These are phyloP conservation scores for Stichodactyla helianthus DNA, from an alignment of 64 coral and sea anemone species.

Conservation along the genomic window DNA sequence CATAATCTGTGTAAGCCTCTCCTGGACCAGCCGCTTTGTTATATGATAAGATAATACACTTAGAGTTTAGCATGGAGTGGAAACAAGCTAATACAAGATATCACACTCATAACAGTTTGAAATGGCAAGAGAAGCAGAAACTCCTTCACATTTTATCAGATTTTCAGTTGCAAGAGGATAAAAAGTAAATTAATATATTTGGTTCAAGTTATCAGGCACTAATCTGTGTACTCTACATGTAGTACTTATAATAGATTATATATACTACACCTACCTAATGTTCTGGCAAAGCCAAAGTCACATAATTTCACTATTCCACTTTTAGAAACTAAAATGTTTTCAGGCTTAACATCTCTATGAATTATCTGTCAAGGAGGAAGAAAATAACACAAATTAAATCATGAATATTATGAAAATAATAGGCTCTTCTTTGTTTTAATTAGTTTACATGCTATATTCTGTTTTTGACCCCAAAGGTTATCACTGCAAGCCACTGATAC, in stretches of 20 bases:
- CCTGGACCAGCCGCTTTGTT: constrained; percentile 76
- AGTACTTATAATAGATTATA: background rate
- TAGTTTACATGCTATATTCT: too few relatives aligned
- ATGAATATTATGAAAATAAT: too few relatives aligned
- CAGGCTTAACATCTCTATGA: constrained; percentile 98
- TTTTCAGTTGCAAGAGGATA: too few relatives aligned
- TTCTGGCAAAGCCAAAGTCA: constrained; percentile 99
- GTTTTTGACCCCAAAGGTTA: background rate
- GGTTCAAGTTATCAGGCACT: too few relatives aligned
- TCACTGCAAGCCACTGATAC: background rate
- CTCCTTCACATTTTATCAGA: too few relatives aligned
- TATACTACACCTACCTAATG: constrained; percentile 61
- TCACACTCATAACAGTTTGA: background rate
- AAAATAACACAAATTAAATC: background rate
- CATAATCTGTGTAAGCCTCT: constrained; percentile 97
- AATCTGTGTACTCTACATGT: too few relatives aligned
- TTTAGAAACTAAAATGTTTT: constrained; percentile 98
- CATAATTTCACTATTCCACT: constrained; percentile 96
- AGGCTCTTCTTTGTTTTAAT: background rate
- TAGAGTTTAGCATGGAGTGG: background rate
- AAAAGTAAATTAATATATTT: too few relatives aligned
- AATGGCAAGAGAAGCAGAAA: too few relatives aligned
- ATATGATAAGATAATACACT: background rate
- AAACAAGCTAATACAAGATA: too few relatives aligned
- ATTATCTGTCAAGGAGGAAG: constrained; percentile 62